phyloP scores from a whole-genome alignment of 2,888 invertebrate species.

The Drosophila bunnanda region DNA sequence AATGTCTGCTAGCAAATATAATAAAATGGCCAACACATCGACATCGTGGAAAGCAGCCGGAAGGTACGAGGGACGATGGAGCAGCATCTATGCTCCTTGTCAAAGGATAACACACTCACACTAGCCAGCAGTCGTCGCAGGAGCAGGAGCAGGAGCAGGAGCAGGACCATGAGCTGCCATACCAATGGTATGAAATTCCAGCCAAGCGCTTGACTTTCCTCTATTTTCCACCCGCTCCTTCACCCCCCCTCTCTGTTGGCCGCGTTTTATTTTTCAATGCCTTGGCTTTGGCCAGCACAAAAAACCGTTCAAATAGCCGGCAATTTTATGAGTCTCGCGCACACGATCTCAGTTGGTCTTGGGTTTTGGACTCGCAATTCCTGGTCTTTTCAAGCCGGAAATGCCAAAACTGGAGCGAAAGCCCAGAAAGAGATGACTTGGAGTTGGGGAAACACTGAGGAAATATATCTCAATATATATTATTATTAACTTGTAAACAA shows the following conservation, averaged over 20 bases:
- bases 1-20: slow-evolving; percentile 82
- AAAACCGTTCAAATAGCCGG: slow-evolving; percentile 77
- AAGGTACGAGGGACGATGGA: slow-evolving; percentile 29
- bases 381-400: slow-evolving; percentile 48
- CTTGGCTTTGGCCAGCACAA: slow-evolving; percentile 66
- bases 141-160: neutral
- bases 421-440: too few relatives aligned
- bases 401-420: slow-evolving; percentile 45
- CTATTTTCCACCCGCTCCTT: slow-evolving; percentile 59
- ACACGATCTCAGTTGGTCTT: slow-evolving; percentile 48
- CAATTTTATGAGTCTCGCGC: slow-evolving; percentile 77
- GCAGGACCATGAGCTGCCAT: slow-evolving; percentile 45
- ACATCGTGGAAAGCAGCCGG: slow-evolving; percentile 47
- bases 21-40: slow-evolving; percentile 78
- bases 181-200: slow-evolving; percentile 77
- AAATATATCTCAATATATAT: neutral
- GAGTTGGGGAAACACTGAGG: neutral
- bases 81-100: slow-evolving; percentile 66
- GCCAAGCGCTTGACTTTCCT: slow-evolving; percentile 74
- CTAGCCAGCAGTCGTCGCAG: slow-evolving; percentile 7
- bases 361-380: slow-evolving; percentile 10
- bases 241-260: slow-evolving; percentile 44
- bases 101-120: slow-evolving; percentile 69
- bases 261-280: slow-evolving; percentile 77
- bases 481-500: too few relatives aligned